Base-by-base conservation (phyloP, 2,888 invertebrate genomes). In the Fragum fragum region DNA sequence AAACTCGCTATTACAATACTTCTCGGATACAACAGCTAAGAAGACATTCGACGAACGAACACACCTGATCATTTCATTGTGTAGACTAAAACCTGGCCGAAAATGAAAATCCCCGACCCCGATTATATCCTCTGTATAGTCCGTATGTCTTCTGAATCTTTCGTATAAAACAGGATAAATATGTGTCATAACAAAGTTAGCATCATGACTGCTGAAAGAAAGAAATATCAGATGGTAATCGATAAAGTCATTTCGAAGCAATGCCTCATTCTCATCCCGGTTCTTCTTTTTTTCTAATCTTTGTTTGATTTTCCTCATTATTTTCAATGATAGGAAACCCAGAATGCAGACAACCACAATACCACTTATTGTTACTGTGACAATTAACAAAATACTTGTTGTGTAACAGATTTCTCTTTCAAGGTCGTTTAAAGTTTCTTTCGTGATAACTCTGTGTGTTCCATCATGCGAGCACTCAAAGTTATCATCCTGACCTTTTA, bases 171-270 rank as follows among this genome's bases (percentile, higher is more conserved):
- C 14, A 14, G 18, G 29, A 29, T 63, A 29, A 63, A 63, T 32
- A n/a, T 63, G 28, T 11, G 23, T 29, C 29, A 26, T 29, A 5
- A 63, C 63, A 63, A 63, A 63, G 29, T 29, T 29, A 18, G 29
- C 63, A 63, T 63, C 63, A 9, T 23, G 18, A 29, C 63, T 63
- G 14, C 63, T 18, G 63, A 28, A 63, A 1, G 63, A 63, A n/a
- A 63, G 32, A n/a, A 63, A 63, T 14, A 16, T 16, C n/a, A 29
- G 14, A 63, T 63, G 1, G 23, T 23, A 9, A 14, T 63, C n/a
- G n/a, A 23, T 21, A 5, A 2, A 7, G 2, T 26, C 23, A 26
- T 2, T 16, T 26, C 28, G 21, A 28, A 29, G 5, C 28, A 29
- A 32, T n/a, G 21, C 26, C 5, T 26, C 26, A 29, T 63, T 63